Conservation (phyloP, 2,888 invertebrate species). For the Sinopyrophorus schimmeli region DNA sequence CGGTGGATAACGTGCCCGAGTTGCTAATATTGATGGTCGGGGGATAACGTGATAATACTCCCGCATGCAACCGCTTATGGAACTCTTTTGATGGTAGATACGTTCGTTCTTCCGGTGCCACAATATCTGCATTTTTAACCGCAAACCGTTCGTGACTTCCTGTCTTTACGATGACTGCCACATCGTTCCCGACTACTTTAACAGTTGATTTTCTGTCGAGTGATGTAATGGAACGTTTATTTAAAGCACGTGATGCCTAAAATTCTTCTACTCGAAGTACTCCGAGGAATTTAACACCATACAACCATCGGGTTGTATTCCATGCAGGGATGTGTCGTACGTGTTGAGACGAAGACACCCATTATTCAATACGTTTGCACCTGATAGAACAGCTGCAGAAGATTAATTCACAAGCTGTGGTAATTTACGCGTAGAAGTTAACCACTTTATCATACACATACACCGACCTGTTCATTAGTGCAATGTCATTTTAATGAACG, state of each 20-base stretch:
- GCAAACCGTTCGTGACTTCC: constrained; percentile 14
- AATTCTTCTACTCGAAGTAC: no score
- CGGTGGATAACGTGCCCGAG: constrained; percentile 27
- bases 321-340: constrained; percentile 12
- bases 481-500: constrained; percentile 22
- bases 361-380: constrained; percentile 24
- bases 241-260: no score
- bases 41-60: constrained; percentile 22
- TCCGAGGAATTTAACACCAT: no score
- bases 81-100: constrained; percentile 10
- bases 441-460: constrained; percentile 26
- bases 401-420: constrained; percentile 17
- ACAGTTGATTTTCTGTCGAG: no score
- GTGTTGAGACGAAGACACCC: constrained; percentile 15
- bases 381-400: constrained; percentile 25
- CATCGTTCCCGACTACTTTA: no score
- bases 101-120: constrained; percentile 14
- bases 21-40: constrained; percentile 25
- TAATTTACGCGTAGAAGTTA: constrained; percentile 22
- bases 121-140: constrained; percentile 14
- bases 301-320: no score
- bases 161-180: constrained; percentile 5
- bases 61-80: constrained; percentile 24
- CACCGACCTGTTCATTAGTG: constrained; percentile 19
- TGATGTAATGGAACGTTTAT: no score